Conservation (phyloP, 1,140 invertebrate genomes). For the Nixonia krombeini region DNA sequence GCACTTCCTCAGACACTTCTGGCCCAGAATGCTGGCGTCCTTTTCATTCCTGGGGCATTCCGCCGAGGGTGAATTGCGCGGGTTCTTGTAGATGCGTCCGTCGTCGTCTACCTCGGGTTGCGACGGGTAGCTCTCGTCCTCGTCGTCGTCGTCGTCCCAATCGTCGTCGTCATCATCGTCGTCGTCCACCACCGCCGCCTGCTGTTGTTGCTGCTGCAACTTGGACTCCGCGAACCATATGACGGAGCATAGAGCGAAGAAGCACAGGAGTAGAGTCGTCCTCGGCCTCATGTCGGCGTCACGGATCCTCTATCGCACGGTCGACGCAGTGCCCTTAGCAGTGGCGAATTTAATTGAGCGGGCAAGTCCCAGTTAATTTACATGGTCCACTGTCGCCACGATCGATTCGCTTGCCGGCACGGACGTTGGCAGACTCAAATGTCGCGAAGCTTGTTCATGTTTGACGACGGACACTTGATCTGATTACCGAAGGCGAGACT, state of each 20-base stretch:
- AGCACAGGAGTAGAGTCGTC: slow-evolving; percentile 46
- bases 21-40: slow-evolving; percentile 76
- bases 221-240: slow-evolving; percentile 57
- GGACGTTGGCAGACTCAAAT: slow-evolving; percentile 1
- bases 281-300: slow-evolving; percentile 58
- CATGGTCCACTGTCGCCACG: slow-evolving; percentile 15
- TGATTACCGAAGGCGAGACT: slow-evolving; percentile 8
- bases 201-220: slow-evolving; percentile 60
- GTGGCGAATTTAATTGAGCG: slow-evolving; percentile 7
- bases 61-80: slow-evolving; percentile 87
- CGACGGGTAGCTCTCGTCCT: slow-evolving; percentile 74
- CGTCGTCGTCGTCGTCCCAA: slow-evolving; percentile 75
- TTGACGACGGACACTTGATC: slow-evolving; percentile 2
- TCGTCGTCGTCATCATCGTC: slow-evolving; percentile 74
- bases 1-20: slow-evolving; percentile 94
- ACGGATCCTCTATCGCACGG: slow-evolving; percentile 7
- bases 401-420: too few species aligned
- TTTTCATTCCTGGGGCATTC: slow-evolving; percentile 87
- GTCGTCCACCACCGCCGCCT: slow-evolving; percentile 64
- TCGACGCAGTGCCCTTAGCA: slow-evolving; percentile 12
- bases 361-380: slow-evolving; percentile 13
- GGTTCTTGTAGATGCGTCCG: slow-evolving; percentile 88
- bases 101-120: slow-evolving; percentile 77
- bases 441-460: slow-evolving; percentile 8
- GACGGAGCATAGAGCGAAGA: slow-evolving; percentile 52